phyloP scores from a whole-genome alignment of 2,113 vertebrate species.

The Aix galericulata region DNA sequence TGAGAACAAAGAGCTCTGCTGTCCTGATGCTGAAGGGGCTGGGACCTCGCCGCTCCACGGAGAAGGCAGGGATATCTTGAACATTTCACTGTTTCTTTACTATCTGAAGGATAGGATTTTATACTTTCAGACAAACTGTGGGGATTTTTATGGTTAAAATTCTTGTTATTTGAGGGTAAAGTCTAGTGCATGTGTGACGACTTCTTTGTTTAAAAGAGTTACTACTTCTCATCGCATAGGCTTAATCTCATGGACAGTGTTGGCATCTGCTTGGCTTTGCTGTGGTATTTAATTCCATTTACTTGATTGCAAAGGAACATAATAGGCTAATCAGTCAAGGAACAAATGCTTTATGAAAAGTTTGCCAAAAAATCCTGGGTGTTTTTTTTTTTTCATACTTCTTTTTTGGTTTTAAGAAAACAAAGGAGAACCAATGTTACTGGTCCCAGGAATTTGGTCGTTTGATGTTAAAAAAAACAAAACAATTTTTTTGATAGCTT shows the following conservation, averaged over 20 bases:
- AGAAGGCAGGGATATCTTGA: slow-evolving; percentile 37
- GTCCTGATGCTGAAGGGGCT: not conserved
- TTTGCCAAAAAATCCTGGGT: slow-evolving; percentile 14
- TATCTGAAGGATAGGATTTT: slow-evolving; percentile 13
- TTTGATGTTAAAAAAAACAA: not conserved
- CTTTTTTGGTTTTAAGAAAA: not conserved
- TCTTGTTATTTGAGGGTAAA: not conserved
- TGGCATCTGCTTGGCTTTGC: slow-evolving; percentile 22
- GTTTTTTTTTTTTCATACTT: not conserved
- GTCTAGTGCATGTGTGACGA: not conserved
- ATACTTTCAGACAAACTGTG: not conserved
- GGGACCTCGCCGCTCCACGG: not conserved
- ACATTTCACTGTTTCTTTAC: slow-evolving; percentile 13
- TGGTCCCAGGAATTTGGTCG: not conserved
- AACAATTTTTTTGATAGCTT: slow-evolving; percentile 47
- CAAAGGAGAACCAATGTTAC: not conserved
- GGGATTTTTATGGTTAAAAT: slow-evolving; percentile 36
- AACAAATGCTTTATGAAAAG: slow-evolving; percentile 36
- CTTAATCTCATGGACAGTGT: not conserved
- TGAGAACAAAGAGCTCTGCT: not conserved
- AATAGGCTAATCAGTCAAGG: slow-evolving; percentile 13
- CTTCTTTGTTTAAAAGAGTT: slow-evolving; percentile 12
- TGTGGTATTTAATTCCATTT: slow-evolving; percentile 15
- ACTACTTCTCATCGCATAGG: not conserved
- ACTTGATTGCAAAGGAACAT: not conserved